Evolutionary conservation across 1,140 invertebrate genomes (phyloP), one percentile per base, ranked within the genome.

Genomic region (Drosophila kohkoa): DNA sequence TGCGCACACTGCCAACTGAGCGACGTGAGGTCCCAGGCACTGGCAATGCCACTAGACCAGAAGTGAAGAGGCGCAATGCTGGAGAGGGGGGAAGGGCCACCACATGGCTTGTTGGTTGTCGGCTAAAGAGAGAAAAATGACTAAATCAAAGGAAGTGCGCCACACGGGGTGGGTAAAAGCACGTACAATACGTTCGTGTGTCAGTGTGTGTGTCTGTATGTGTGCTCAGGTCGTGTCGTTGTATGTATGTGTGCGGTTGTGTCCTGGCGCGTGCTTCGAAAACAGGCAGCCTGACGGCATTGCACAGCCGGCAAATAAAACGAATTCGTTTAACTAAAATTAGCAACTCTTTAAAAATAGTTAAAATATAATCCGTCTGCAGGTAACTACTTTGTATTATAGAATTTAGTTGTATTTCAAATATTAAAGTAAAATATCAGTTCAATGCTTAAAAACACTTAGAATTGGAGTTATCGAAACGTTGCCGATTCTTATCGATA

Each of bases 101-200:
- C 75, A 77, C 69, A 71, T 79, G 77, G 67, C 77, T 72, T 80
- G 75, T 66, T 75, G 75, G 75, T 75, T 83, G 83, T 78, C 83
- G 78, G 85, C 85, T 90, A 90, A 90, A 90, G 83, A 89, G 89
- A 91, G 89, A 91, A 91, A 91, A 91, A 91, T 91, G 89, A 91
- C 89, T 91, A 91, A 91, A 91, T 91, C 89, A 91, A 91, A 91
- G 89, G 89, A 91, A 91, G 89, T 91, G 79, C 83, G 89, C 80
- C 81, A 90, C 79, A 83, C 78, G 77, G 88, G 87, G 79, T 80
- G 85, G 74, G 85, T 90, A 85, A 76, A 75, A 90, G 86, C 86
- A 89, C 81, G 78, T 90, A 81, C 85, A 85, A 85, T 81, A 85
- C 81, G 69, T 62, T 75, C 54, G 58, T 63, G 48, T 68, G 38